Conservation (phyloP, 2,888 invertebrate species). For the Ferrisia virgata region DNA sequence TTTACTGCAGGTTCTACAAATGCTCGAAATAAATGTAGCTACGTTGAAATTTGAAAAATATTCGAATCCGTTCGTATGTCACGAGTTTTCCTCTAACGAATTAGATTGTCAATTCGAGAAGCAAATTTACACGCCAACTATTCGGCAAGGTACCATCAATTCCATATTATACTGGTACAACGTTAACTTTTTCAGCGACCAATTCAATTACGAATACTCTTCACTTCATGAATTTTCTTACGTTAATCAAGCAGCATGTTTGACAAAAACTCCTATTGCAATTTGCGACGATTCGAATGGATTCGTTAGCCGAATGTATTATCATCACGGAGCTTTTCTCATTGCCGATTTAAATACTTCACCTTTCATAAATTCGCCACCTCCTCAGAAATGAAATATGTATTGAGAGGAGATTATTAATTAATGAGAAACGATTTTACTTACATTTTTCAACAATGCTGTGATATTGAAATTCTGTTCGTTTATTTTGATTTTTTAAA, state of each 20-base stretch:
- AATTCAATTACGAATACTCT: slow-evolving; percentile 1
- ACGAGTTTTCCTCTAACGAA: background rate
- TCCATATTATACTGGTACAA: slow-evolving; percentile 32
- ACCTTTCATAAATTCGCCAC: background rate
- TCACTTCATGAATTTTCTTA: slow-evolving; percentile 35
- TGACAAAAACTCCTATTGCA: background rate
- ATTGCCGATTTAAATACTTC: background rate
- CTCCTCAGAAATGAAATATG: background rate
- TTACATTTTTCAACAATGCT: background rate
- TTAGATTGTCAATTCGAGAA: slow-evolving; percentile 26
- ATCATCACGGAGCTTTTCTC: slow-evolving; percentile 34
- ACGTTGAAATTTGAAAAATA: slow-evolving; percentile 31
- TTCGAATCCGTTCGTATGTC: slow-evolving; percentile 7
- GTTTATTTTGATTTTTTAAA: too few species aligned
- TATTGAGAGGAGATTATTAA: too few species aligned
- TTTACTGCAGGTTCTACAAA: slow-evolving; percentile 15
- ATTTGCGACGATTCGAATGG: background rate
- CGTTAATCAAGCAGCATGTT: slow-evolving; percentile 36
- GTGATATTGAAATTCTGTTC: too few species aligned
- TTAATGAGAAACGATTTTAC: background rate
- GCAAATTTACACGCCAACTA: background rate
- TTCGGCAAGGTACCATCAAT: slow-evolving; percentile 31
- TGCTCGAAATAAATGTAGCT: slow-evolving; percentile 37
- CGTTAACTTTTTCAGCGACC: slow-evolving; percentile 18
- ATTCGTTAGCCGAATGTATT: background rate